Conservation (phyloP, 37 sponge, comb jelly and placozoan genomes). For the Haliclona indistincta region DNA sequence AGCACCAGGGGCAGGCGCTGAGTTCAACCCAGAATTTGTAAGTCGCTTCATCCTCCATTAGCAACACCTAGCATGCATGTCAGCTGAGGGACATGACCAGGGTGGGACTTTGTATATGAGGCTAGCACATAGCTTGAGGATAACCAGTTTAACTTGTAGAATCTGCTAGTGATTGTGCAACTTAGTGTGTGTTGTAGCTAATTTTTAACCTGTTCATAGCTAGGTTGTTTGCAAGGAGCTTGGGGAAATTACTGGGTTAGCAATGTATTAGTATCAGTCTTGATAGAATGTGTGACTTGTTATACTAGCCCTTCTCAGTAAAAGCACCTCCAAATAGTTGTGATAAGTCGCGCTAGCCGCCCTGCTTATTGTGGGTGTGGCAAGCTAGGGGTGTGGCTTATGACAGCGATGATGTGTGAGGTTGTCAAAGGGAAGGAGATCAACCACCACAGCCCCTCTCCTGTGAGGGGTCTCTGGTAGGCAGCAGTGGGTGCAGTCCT, state of each 20-base stretch:
- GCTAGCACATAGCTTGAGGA: no score
- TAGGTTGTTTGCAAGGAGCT: no score
- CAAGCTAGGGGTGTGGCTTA: slow-evolving; percentile 8
- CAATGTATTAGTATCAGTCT: no score
- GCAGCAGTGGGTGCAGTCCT: slow-evolving; percentile 1
- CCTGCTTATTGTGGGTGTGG: neutral
- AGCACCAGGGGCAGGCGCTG: slow-evolving; percentile 44
- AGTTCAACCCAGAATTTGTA: slow-evolving; percentile 69
- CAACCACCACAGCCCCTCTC: neutral
- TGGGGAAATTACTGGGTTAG: no score
- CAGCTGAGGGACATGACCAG: no score
- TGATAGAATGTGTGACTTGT: no score
- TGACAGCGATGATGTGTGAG: slow-evolving; percentile 30
- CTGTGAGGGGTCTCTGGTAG: neutral
- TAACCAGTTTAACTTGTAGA: no score
- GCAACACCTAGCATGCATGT: neutral
- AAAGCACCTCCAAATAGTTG: slow-evolving; percentile 5
- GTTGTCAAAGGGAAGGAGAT: slow-evolving; percentile 65
- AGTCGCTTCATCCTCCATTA: slow-evolving; percentile 19
- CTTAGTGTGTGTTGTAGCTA: neutral
- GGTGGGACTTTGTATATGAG: no score
- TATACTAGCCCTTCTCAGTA: neutral
- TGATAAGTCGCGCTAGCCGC: neutral
- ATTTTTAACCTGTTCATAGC: no score
- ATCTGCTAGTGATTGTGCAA: slow-evolving; percentile 6